phyloP scores from a whole-genome alignment of 2,888 invertebrate genomes.

The Bellardia bayeri region DNA sequence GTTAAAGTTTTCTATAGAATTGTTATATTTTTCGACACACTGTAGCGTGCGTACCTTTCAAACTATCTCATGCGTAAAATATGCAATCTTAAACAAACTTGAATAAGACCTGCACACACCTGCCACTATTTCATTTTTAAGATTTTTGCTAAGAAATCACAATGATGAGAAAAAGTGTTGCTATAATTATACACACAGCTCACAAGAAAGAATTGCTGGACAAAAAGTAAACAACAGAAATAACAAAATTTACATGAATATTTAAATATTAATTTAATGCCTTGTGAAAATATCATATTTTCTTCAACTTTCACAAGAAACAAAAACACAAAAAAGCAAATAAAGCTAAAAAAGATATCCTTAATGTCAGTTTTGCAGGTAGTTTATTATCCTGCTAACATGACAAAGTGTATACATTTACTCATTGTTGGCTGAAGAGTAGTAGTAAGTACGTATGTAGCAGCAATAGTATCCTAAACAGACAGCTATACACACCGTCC shows the following conservation, averaged over 20 bases:
- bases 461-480: conserved; percentile 15
- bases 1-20: no score
- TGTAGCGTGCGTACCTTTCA: conserved; percentile 35
- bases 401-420: conserved; percentile 49
- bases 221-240: not conserved
- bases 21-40: not conserved
- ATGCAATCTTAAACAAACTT: conserved; percentile 56
- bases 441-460: no score
- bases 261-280: conserved; percentile 69
- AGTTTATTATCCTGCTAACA: conserved; percentile 66
- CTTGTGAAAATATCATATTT: conserved; percentile 68
- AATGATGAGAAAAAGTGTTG: conserved; percentile 64
- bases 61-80: conserved; percentile 61
- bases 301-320: conserved; percentile 29
- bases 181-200: conserved; percentile 31
- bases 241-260: conserved; percentile 45
- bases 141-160: conserved; percentile 26
- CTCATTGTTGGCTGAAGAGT: conserved; percentile 8
- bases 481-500: not conserved
- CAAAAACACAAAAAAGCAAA: conserved; percentile 20
- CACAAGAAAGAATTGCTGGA: conserved; percentile 21
- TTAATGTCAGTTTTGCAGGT: conserved; percentile 57
- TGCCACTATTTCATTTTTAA: conserved; percentile 58
- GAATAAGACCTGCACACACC: conserved; percentile 52
- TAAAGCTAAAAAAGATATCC: conserved; percentile 9